Conservation (phyloP, 2,797 vertebrate genomes). For the Ctenosaura bakeri region DNA sequence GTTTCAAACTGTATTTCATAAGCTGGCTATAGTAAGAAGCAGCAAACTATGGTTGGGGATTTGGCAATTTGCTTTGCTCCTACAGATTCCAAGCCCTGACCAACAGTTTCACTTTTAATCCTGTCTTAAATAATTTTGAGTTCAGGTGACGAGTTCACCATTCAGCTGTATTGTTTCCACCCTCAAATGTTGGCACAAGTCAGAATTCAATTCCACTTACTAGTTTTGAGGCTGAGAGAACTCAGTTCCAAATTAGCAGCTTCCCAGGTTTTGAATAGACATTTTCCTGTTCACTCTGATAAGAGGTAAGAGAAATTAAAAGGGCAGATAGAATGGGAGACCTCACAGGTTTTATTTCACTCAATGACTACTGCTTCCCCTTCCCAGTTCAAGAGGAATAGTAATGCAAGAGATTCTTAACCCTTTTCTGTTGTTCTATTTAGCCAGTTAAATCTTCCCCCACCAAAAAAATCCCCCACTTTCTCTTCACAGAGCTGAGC, state of each 20-base stretch:
- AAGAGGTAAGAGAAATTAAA: not conserved
- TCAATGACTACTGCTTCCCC: not conserved
- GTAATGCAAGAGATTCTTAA: not conserved
- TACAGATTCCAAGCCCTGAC: not conserved
- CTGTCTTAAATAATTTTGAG: no score
- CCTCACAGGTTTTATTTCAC: not conserved
- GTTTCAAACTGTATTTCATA: no score
- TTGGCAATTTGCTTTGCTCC: not conserved
- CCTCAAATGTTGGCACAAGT: not conserved
- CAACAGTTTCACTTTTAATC: not conserved
- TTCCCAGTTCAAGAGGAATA: not conserved
- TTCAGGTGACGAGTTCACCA: not conserved
- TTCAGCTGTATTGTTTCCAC: not conserved
- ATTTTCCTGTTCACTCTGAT: not conserved
- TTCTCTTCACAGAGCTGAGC: not conserved
- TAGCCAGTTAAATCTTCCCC: not conserved
- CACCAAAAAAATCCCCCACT: not conserved
- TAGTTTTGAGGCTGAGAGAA: not conserved
- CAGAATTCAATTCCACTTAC: not conserved
- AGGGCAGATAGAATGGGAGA: not conserved
- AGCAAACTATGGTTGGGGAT: not conserved
- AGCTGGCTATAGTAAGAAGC: not conserved
- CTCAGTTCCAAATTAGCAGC: not conserved
- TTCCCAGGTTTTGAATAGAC: not conserved
- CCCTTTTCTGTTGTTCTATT: not conserved